phyloP scores from a whole-genome alignment of 2,888 invertebrate species.

The Dasypolia templi region DNA sequence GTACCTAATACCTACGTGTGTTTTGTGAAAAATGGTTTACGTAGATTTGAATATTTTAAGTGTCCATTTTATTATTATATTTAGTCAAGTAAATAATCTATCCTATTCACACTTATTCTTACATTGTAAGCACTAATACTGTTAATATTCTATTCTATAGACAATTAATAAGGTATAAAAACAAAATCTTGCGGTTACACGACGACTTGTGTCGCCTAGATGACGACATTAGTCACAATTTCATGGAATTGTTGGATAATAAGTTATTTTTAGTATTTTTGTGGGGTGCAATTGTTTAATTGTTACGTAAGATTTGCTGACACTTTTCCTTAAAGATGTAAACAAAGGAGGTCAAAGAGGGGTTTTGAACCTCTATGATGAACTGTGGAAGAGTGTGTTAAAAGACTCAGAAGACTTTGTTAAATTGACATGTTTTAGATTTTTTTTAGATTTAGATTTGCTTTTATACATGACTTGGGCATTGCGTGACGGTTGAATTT shows the following conservation, averaged over 20 bases:
- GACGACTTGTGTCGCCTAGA: conserved; percentile 35
- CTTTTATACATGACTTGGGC: too few relatives aligned
- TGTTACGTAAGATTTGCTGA: neutral
- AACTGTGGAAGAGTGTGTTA: neutral
- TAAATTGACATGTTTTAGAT: neutral
- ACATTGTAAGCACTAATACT: neutral
- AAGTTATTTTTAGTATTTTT: conserved; percentile 40
- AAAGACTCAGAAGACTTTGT: neutral
- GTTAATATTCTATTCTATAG: neutral
- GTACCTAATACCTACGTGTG: too few relatives aligned
- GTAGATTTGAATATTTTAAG: neutral
- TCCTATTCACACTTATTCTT: neutral
- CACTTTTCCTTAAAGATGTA: conserved; percentile 35
- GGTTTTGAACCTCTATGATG: neutral
- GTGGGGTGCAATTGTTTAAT: conserved; percentile 19
- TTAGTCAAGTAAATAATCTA: neutral
- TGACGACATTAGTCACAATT: conserved; percentile 39
- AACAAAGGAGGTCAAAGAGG: neutral
- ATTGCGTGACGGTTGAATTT: conserved; percentile 11
- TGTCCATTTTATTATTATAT: neutral
- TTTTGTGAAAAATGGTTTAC: neutral
- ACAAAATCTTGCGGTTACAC: conserved; percentile 45
- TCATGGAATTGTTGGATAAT: conserved; percentile 46
- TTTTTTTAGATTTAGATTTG: too few relatives aligned
- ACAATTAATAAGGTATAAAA: conserved; percentile 29